Evolutionary conservation across 1,140 invertebrate genomes (phyloP).

Genomic region (Semibalanus balanoides): DNA sequence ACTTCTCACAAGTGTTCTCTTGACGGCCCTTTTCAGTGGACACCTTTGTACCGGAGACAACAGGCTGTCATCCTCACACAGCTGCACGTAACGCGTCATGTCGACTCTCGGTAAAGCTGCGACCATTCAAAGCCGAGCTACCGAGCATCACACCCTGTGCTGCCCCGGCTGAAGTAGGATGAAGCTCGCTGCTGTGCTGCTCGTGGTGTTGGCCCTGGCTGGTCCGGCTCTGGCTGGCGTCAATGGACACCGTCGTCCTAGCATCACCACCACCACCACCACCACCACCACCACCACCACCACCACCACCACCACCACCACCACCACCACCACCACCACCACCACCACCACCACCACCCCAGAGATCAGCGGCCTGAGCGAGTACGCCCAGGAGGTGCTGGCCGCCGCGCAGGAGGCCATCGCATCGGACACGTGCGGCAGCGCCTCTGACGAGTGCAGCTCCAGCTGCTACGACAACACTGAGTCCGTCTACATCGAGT

Average conservation of each 20-base stretch:
- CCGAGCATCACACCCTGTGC: no score
- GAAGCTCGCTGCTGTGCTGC: no score
- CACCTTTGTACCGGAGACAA: no score
- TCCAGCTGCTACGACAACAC: neutral
- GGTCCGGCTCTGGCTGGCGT: no score
- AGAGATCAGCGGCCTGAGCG: neutral
- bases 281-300: neutral
- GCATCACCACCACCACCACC: conserved; percentile 2
- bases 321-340: conserved; percentile 5
- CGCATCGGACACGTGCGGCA: neutral
- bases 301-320: conserved; percentile 3
- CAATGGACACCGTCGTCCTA: neutral
- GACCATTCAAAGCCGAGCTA: no score
- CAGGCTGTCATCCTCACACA: no score
- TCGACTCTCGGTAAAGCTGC: no score
- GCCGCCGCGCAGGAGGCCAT: neutral
- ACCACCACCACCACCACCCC: neutral
- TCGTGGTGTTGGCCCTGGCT: no score
- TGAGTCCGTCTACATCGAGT: neutral
- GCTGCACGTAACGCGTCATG: no score
- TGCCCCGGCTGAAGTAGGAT: no score
- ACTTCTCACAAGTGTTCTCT: no score
- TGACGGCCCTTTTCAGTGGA: no score
- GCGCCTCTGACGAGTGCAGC: neutral
- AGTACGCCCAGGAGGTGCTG: neutral